These are phyloP conservation scores for Emys orbicularis DNA, from an alignment of 2,797 vertebrate species.

Conservation along the genomic window DNA sequence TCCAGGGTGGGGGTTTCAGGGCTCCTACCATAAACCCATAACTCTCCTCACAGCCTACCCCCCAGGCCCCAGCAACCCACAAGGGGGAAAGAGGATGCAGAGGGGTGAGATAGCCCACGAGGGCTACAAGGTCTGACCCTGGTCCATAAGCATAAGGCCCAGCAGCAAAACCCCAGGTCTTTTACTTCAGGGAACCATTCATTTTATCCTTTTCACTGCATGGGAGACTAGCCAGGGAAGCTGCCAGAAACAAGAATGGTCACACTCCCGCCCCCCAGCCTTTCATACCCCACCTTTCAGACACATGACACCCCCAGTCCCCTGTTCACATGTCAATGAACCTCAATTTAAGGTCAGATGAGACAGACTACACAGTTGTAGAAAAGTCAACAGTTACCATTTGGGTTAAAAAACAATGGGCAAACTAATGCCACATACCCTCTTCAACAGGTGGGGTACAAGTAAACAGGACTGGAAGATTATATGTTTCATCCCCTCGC, in stretches of 20 bases:
- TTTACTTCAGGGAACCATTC: neutral
- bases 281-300: neutral
- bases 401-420: too few relatives aligned
- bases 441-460: too few relatives aligned
- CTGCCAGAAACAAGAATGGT: neutral
- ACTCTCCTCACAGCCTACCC: neutral
- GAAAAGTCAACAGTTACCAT: too few relatives aligned
- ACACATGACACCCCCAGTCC: too few relatives aligned
- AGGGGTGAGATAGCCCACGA: neutral
- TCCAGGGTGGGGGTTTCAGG: neutral
- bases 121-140: neutral
- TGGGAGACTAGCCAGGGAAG: neutral
- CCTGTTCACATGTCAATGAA: too few relatives aligned
- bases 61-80: neutral
- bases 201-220: neutral
- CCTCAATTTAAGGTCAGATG: too few relatives aligned
- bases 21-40: neutral
- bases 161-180: neutral
- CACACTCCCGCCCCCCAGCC: neutral
- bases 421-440: too few relatives aligned
- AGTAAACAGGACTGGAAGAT: neutral
- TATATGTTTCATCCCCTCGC: neutral
- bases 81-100: neutral
- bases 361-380: too few relatives aligned
- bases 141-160: neutral